Conservation (phyloP, 2,888 invertebrate species). For the Nomada ruficornis region DNA sequence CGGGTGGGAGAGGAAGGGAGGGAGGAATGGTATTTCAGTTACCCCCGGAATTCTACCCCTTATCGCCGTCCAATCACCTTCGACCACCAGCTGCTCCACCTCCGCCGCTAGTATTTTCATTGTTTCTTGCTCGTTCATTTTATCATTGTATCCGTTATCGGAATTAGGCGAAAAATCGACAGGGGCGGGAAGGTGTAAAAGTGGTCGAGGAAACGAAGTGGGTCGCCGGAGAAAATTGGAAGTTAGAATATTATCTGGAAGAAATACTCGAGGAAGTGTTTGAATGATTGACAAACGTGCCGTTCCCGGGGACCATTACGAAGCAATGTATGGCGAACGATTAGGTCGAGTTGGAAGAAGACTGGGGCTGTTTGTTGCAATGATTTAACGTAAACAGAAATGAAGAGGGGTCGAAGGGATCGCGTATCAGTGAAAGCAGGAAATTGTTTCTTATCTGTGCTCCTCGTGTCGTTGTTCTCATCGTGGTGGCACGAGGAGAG, state of each 20-base stretch:
- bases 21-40: constrained; percentile 35
- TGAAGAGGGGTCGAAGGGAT: not conserved
- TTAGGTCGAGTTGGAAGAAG: not conserved
- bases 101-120: not conserved
- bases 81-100: constrained; percentile 23
- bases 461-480: constrained; percentile 11
- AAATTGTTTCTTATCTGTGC: constrained; percentile 48
- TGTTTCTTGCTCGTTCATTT: constrained; percentile 17
- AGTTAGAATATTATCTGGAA: not conserved
- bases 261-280: not conserved
- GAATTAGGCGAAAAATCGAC: not conserved
- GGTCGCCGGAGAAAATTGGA: not conserved
- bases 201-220: not conserved
- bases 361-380: not conserved
- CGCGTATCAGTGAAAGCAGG: constrained; percentile 29
- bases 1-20: constrained; percentile 13
- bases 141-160: constrained; percentile 1
- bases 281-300: not conserved
- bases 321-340: not conserved
- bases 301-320: not conserved
- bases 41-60: constrained; percentile 16
- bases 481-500: not conserved
- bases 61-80: constrained; percentile 25
- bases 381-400: not conserved
- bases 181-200: not conserved